These are phyloP conservation scores for Cryptocheilus praepositus DNA, from an alignment of 2,888 invertebrate species.

Conservation along the genomic window DNA sequence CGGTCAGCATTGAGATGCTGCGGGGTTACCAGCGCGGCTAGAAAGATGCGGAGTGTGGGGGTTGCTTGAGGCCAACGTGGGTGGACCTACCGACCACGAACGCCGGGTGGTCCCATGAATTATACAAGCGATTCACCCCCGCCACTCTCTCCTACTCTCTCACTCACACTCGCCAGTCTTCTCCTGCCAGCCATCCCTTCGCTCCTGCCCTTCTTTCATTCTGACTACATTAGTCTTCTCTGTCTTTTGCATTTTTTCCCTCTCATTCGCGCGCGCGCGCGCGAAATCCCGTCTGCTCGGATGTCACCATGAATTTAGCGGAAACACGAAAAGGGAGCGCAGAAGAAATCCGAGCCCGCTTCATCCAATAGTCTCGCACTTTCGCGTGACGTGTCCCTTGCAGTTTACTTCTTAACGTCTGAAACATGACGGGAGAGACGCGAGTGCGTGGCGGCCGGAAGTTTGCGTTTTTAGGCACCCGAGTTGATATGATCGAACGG, in stretches of 20 bases:
- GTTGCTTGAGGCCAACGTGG: conserved; percentile 33
- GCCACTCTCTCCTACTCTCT: conserved; percentile 16
- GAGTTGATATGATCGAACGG: conserved; percentile 13
- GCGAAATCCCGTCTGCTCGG: conserved; percentile 21
- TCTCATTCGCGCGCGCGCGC: conserved; percentile 6
- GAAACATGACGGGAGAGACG: conserved; percentile 35
- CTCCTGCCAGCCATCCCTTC: conserved; percentile 1
- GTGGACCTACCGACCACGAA: conserved; percentile 63
- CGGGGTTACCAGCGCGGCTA: conserved; percentile 53
- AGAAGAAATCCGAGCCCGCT: conserved; percentile 25
- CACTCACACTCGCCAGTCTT: not conserved
- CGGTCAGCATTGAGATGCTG: conserved; percentile 74
- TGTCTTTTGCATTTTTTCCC: no score
- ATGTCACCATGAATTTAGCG: conserved; percentile 19
- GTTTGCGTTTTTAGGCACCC: not conserved
- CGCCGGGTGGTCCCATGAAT: conserved; percentile 70
- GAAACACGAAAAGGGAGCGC: not conserved
- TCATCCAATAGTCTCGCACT: not conserved
- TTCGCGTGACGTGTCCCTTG: no score
- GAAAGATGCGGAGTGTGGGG: conserved; percentile 26
- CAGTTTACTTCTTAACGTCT: no score
- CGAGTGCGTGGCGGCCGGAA: conserved; percentile 47
- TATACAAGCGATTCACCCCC: conserved; percentile 67
- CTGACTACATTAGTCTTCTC: not conserved
- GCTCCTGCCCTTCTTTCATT: not conserved